Base-by-base conservation (phyloP, 2,888 invertebrate species). In the Drosophila prolongata region DNA sequence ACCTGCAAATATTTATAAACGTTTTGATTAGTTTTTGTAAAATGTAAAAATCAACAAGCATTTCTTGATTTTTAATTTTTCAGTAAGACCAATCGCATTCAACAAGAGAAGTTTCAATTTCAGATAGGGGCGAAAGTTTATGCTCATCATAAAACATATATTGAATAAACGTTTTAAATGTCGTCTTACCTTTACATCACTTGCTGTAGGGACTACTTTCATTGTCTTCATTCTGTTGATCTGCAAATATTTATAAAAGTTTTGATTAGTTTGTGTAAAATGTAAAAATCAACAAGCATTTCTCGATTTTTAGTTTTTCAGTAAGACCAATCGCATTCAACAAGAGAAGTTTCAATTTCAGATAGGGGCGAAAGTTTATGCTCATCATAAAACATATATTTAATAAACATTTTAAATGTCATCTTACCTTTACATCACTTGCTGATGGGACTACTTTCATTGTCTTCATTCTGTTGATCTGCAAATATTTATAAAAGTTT, bases 61-160 rank as follows among this genome's bases (percentile, higher is more conserved):
- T n/a, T n/a, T n/a, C n/a, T n/a, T n/a, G n/a, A n/a, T n/a, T n/a
- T n/a, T n/a, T n/a, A n/a, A n/a, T n/a, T n/a, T n/a, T n/a, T n/a
- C 88, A 89, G 88, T 75, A 89, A 88, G 88, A 88, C 89, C 84
- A 88, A 90, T 90, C 89, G 84, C 89, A 78, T 74, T 90, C 87
- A 88, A 76, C 86, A 86, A 30, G 75, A 37, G 89, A 85, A 86
- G 88, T 86, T 89, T 84, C 75, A 65, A 58, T 53, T 70, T 89
- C 89, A 90, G 86, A 74, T 89, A 89, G 89, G 89, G 90, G 88
- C 88, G 89, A 89, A 90, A 89, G 81, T 76, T 77, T 64, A 68
- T 52, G 53, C 72, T 76, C 78, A 58, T 58, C 57, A 58, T 19
- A 47, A 16, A n/a, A n/a, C 0, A 5, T 8, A 5, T 8, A 2